Evolutionary conservation across 2,888 invertebrate genomes (phyloP), one percentile per base, ranked within the genome.

Genomic region (Limnephilus auricula): DNA sequence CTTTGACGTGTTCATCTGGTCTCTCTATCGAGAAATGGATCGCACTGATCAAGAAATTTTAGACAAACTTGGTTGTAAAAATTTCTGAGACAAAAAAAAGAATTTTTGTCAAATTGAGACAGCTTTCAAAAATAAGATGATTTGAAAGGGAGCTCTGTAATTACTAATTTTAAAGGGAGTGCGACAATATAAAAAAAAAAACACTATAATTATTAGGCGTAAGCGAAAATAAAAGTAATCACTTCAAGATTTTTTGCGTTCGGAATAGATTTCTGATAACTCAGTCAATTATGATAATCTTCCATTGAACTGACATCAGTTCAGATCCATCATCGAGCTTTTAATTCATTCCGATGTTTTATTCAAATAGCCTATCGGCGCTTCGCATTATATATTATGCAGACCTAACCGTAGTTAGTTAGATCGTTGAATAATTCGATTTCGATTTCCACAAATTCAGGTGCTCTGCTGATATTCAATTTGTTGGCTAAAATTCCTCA

Each of bases 401-500:
- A 65, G 65, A 65, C 65, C 65, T 25, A 25, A 65, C 25, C n/a
- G 65, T n/a, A 65, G 65, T 25, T 65, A 65, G 65, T 65, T 65
- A 65, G 65, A 25, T 65, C 65, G 32, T 80, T 32, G 80, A 80
- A 80, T 31, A 80, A 32, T 31, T 80, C 80, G 18, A 32, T 80
- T 32, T 15, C 80, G 80, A 30, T 37, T 40, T 30, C 40, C 9
- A n/a, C 18, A n/a, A 40, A 40, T n/a, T 30, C 40, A 85, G 40
- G 40, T 85, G 84, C 40, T 85, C 13, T 40, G 37, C n/a, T 40
- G n/a, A 40, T 40, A 37, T 40, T 85, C 84, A 30, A 40, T 85
- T 85, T 40, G 84, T 37, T 30, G 40, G 45, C 84, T 45, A 40
- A 85, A 85, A 40, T 40, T 85, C 37, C 34, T 40, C 37, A 40